Evolutionary conservation across 1,140 invertebrate genomes (phyloP), one percentile per base, ranked within the genome.

Genomic region (Bombyx mandarina): DNA sequence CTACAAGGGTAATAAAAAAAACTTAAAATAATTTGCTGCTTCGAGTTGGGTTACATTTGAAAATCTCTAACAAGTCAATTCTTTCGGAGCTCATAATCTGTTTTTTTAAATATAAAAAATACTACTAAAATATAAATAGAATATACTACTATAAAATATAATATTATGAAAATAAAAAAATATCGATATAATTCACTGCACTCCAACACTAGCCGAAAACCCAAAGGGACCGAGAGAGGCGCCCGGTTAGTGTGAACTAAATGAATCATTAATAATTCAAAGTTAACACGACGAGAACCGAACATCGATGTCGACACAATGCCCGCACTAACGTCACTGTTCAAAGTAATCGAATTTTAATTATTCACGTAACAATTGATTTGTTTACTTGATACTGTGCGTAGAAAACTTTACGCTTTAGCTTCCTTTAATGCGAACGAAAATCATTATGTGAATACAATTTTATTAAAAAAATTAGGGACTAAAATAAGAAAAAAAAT

Each of bases 231-330:
- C 69, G 71, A 65, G 68, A 70, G 72, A 71, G 73, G 75, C 68
- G 69, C 74, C 70, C 75, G 76, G 83, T 86, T 86, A 85, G 82
- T 83, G 81, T 79, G 83, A 85, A 86, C 79, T 84, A 86, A 86
- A 86, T 86, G 83, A 84, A 86, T 83, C 81, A 83, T 86, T 86
- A 86, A 86, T 86, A 86, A 86, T 86, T 75, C 73, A 84, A 77
- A 78, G 71, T 79, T 80, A 79, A 79, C 79, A 68, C 74, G 50
- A 58, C 50, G 56, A 48, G 49, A 63, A 67, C 69, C 71, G 65
- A 67, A 71, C 75, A 76, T 79, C 75, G 73, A 76, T 74, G 72
- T 75, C 66, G 68, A 71, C 70, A 58, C 61, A 62, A 44, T 10
- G 52, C 52, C 52, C 43, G 43, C 52, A 54, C 52, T 54, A 54